These are phyloP conservation scores for Alethe diademata DNA, from an alignment of 2,113 vertebrate species.

Conservation along the genomic window DNA sequence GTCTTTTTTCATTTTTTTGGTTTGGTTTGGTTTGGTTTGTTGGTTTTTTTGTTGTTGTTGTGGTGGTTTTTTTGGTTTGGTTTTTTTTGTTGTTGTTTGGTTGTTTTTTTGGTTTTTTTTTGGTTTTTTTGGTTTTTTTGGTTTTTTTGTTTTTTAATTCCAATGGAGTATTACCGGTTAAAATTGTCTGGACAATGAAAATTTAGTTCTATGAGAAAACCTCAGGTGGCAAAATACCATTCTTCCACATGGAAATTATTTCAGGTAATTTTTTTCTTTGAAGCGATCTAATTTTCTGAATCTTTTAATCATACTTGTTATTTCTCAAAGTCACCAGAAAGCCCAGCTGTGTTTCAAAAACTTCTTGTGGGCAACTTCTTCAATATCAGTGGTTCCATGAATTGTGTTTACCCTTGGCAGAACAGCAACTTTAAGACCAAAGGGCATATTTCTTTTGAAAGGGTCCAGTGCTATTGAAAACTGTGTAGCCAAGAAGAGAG, in stretches of 20 bases:
- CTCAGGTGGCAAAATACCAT: not conserved
- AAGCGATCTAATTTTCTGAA: not conserved
- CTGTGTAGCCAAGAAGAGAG: not conserved
- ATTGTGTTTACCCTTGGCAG: not conserved
- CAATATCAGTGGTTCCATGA: not conserved
- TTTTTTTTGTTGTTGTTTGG: not conserved
- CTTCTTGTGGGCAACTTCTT: not conserved
- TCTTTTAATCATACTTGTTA: not conserved
- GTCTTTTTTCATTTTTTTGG: no score
- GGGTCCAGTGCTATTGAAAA: not conserved
- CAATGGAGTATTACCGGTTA: not conserved
- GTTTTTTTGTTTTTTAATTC: not conserved
- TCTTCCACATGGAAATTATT: not conserved
- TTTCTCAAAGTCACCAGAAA: not conserved
- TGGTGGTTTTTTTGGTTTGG: no score
- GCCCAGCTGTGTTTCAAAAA: not conserved
- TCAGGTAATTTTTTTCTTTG: not conserved
- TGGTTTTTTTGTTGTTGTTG: not conserved
- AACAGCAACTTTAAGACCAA: not conserved
- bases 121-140: no score
- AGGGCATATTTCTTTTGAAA: not conserved
- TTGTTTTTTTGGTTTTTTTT: not conserved
- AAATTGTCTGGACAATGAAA: not conserved
- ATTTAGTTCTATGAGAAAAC: not conserved
- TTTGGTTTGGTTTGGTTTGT: no score